A percentile compares a stretch with the other conserved stretches of the same genome.
Evolutionary conservation across 2,888 invertebrate genomes (phyloP).

Genomic region (Eumacrocentrus americanus): DNA sequence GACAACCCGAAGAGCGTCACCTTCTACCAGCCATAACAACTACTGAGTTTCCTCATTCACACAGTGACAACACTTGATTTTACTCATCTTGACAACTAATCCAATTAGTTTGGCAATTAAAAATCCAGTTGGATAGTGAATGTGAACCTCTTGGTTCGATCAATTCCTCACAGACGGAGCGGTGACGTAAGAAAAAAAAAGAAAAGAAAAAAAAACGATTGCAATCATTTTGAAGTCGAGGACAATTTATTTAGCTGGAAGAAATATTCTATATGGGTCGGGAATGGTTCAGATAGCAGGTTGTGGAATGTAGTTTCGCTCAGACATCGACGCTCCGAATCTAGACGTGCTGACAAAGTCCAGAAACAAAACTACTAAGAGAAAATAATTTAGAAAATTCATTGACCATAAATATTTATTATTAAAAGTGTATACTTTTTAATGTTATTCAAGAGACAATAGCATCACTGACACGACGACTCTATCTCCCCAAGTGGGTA

Average conservation of each 20-base stretch:
- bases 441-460: too few relatives aligned
- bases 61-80: too few relatives aligned
- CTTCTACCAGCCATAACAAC: too few relatives aligned
- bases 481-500: too few relatives aligned
- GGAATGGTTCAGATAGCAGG: conserved; percentile 15
- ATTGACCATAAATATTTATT: not conserved
- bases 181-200: not conserved
- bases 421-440: too few relatives aligned
- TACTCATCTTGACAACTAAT: conserved; percentile 7
- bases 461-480: too few relatives aligned
- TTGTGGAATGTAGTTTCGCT: conserved; percentile 29
- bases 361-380: not conserved
- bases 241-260: conserved; percentile 29
- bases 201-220: not conserved
- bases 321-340: conserved; percentile 31
- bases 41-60: too few relatives aligned
- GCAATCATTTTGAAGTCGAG: conserved; percentile 1
- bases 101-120: conserved; percentile 13
- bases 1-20: not conserved
- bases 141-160: too few relatives aligned
- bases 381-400: not conserved
- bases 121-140: not conserved
- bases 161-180: not conserved
- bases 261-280: not conserved
- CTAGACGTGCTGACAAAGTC: conserved; percentile 22